phyloP scores from a whole-genome alignment of 2,888 invertebrate species.

The Drepanosiphum platanoidis region DNA sequence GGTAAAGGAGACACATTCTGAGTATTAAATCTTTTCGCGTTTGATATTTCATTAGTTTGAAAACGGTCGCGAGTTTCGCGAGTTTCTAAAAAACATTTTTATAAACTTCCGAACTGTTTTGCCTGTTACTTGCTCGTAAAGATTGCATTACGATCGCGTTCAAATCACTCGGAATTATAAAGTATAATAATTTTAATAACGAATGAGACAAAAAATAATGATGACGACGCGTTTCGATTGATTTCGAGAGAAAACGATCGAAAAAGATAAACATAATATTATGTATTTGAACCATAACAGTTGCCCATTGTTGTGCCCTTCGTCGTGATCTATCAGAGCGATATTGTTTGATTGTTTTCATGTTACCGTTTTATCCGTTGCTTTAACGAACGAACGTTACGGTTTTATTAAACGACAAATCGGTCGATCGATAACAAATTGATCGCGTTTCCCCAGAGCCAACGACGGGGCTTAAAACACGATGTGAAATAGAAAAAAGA shows the following conservation, averaged over 20 bases:
- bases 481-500: too few relatives aligned
- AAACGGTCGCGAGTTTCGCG: background rate
- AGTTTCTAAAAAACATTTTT: too few relatives aligned
- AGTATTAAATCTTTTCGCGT: background rate
- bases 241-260: background rate
- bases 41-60: background rate
- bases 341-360: background rate
- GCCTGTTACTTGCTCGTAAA: background rate
- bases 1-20: background rate
- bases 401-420: too few relatives aligned
- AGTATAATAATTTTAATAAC: background rate
- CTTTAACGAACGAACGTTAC: too few relatives aligned
- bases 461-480: too few relatives aligned
- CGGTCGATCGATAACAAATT: too few relatives aligned
- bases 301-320: background rate
- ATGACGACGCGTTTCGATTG: background rate
- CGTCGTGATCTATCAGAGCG: background rate
- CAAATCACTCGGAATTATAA: background rate
- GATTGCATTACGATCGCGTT: background rate
- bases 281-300: background rate
- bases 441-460: too few relatives aligned
- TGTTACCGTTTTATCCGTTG: background rate
- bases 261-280: too few relatives aligned
- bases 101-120: background rate
- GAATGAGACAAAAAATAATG: background rate